Evolutionary conservation across 2,113 vertebrate species (phyloP).

Genomic region (Hymenochirus boettgeri): DNA sequence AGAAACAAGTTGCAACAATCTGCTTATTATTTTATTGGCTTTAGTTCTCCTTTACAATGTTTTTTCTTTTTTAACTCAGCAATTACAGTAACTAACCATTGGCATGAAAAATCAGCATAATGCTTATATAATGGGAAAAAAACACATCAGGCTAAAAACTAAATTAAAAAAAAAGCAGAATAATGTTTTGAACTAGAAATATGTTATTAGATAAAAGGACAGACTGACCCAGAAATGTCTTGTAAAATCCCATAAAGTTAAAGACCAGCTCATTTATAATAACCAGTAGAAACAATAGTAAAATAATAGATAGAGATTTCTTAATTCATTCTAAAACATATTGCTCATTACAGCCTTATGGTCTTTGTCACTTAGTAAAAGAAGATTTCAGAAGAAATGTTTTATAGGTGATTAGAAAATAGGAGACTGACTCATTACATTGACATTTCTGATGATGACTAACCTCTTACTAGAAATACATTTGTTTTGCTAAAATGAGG

Average conservation of each 20-base stretch:
- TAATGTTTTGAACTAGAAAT: no score
- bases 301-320: background rate
- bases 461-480: constrained; percentile 33
- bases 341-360: background rate
- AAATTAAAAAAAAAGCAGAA: no score
- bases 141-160: no score
- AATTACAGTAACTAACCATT: no score
- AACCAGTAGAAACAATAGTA: no score
- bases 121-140: no score
- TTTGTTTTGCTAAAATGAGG: constrained; percentile 4
- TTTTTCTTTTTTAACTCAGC: no score
- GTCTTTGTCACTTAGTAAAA: background rate
- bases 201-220: background rate
- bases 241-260: background rate
- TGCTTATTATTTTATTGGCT: no score
- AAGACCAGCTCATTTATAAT: no score
- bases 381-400: background rate
- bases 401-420: background rate
- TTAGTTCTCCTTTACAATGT: no score
- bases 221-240: background rate
- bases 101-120: no score
- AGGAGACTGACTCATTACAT: constrained; percentile 7
- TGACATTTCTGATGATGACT: constrained; percentile 22
- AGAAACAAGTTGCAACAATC: no score
- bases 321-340: background rate